Conservation (phyloP, 2,888 invertebrate genomes). For the Branchellion lobata region DNA sequence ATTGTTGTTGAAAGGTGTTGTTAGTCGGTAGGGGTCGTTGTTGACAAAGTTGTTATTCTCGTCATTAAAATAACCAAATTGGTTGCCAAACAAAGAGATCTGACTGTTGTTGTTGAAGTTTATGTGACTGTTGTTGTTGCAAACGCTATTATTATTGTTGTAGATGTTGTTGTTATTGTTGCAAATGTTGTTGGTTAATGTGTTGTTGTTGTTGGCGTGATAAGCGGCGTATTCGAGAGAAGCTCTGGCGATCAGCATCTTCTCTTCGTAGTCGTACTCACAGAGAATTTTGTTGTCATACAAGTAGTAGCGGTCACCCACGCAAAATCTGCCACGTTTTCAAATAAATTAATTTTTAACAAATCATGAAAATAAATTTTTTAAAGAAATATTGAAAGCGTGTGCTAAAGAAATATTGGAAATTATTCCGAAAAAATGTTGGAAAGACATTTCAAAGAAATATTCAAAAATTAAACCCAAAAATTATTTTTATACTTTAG, state of each 20-base stretch:
- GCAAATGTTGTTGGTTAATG: neutral
- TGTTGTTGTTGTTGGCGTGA: constrained; percentile 5
- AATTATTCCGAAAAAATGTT: too few relatives aligned
- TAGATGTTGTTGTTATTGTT: constrained; percentile 2
- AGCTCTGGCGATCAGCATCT: constrained; percentile 86
- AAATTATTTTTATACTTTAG: too few relatives aligned
- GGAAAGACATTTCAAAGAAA: too few relatives aligned
- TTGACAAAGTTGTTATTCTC: neutral
- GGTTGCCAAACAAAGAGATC: neutral
- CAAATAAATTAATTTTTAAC: neutral
- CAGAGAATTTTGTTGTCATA: constrained; percentile 91
- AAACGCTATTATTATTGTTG: neutral
- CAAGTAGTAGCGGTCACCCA: constrained; percentile 87
- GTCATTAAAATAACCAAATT: neutral
- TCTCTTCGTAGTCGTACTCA: constrained; percentile 89
- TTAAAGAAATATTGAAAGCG: too few relatives aligned
- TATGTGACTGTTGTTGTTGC: constrained; percentile 10
- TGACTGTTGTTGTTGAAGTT: constrained; percentile 15
- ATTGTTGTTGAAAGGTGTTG: constrained; percentile 21
- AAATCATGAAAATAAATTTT: too few relatives aligned
- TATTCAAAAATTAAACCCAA: too few relatives aligned
- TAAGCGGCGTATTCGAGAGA: constrained; percentile 78
- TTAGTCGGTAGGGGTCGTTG: neutral
- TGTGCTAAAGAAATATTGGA: too few relatives aligned
- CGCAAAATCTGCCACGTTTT: constrained; percentile 78